phyloP scores from a whole-genome alignment of 2,888 invertebrate genomes.

The Corythucha ciliata region DNA sequence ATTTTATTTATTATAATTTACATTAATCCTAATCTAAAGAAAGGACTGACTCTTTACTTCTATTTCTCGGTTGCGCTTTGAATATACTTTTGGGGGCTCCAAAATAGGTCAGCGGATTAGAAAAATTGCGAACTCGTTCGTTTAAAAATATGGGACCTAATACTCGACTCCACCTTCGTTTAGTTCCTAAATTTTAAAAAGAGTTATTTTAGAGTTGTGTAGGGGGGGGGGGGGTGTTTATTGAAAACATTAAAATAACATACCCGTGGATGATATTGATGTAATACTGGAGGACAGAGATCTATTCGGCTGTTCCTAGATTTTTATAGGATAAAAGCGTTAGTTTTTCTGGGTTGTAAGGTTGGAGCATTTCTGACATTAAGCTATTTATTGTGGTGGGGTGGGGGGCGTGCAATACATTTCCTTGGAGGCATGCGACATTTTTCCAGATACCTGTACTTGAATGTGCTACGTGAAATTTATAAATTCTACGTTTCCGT shows the following conservation, averaged over 20 bases:
- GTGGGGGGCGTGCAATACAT: too few relatives aligned
- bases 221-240: neutral
- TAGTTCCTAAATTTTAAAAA: slow-evolving; percentile 16
- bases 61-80: slow-evolving; percentile 40
- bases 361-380: too few relatives aligned
- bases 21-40: slow-evolving; percentile 53
- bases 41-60: slow-evolving; percentile 57
- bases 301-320: slow-evolving; percentile 6
- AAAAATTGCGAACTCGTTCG: slow-evolving; percentile 49
- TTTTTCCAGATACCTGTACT: too few relatives aligned
- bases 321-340: slow-evolving; percentile 4
- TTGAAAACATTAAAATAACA: neutral
- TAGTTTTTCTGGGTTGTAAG: too few relatives aligned
- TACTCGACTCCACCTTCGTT: slow-evolving; percentile 19
- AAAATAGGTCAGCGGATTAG: slow-evolving; percentile 60
- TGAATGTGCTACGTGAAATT: slow-evolving; percentile 10
- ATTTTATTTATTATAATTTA: too few relatives aligned
- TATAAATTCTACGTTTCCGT: slow-evolving; percentile 15
- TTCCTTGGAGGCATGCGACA: too few relatives aligned
- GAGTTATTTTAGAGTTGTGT: neutral
- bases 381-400: too few relatives aligned
- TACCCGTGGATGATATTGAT: slow-evolving; percentile 25
- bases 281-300: slow-evolving; percentile 26
- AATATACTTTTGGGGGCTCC: slow-evolving; percentile 50
- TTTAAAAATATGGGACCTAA: slow-evolving; percentile 47